A percentile compares a stretch with the other conserved stretches of the same genome.
These are phyloP conservation scores for Platypus cylindrus DNA, from an alignment of 2,888 invertebrate genomes.

Conservation along the genomic window DNA sequence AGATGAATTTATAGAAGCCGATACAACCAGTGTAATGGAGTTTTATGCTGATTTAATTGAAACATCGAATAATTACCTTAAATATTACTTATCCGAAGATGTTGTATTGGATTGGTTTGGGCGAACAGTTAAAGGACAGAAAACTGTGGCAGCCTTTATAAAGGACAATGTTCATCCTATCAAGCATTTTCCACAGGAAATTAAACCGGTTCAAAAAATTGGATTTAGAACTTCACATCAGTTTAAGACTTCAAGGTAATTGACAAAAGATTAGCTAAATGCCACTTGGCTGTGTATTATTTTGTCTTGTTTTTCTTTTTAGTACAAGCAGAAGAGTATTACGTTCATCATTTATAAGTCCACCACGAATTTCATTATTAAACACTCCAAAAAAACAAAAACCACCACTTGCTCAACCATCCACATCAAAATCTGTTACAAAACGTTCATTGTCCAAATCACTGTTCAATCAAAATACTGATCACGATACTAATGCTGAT, in stretches of 20 bases:
- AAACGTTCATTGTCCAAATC: slow-evolving; percentile 3
- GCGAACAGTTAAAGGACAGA: slow-evolving; percentile 43
- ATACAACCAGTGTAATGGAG: slow-evolving; percentile 25
- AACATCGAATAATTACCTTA: slow-evolving; percentile 25
- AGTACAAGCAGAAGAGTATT: slow-evolving; percentile 17
- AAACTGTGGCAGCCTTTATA: slow-evolving; percentile 44
- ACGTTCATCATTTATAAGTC: slow-evolving; percentile 17
- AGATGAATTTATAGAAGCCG: slow-evolving; percentile 24
- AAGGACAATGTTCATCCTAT: slow-evolving; percentile 36
- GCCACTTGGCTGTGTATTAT: neutral
- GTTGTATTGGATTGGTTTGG: slow-evolving; percentile 53
- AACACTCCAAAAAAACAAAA: slow-evolving; percentile 22
- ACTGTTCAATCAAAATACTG: slow-evolving; percentile 14
- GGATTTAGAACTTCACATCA: slow-evolving; percentile 30
- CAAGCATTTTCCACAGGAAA: slow-evolving; percentile 26
- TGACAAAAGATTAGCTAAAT: too few relatives aligned
- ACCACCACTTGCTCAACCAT: slow-evolving; percentile 18
- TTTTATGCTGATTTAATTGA: slow-evolving; percentile 32
- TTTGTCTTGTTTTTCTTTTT: slow-evolving; percentile 5
- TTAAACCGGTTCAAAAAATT: slow-evolving; percentile 26
- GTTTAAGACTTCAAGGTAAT: slow-evolving; percentile 25
- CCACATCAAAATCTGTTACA: slow-evolving; percentile 5
- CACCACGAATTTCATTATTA: slow-evolving; percentile 18
- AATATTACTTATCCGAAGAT: slow-evolving; percentile 29
- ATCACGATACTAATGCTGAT: slow-evolving; percentile 16